A percentile compares a stretch with the other conserved stretches of the same genome.
Conservation (phyloP, 2,113 vertebrate species). For the Brachionichthys hirsutus region DNA sequence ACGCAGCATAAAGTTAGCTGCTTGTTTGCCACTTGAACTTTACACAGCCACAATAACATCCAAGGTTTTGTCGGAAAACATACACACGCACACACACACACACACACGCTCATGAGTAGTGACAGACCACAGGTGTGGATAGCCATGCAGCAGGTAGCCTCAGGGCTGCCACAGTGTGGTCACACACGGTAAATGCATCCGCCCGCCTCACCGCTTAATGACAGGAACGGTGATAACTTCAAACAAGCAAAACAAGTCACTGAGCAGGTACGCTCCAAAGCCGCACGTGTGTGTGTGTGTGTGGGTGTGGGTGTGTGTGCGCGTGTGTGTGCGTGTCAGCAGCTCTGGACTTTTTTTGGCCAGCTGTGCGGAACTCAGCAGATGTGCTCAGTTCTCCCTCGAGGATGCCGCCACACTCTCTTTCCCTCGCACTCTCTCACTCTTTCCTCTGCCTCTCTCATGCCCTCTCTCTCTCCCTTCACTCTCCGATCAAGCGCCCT, state of each 20-base stretch:
- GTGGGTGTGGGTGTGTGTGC: constrained; percentile 9
- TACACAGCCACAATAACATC: constrained; percentile 11
- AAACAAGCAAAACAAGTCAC: constrained; percentile 47
- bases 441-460: constrained; percentile 23
- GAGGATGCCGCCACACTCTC: constrained; percentile 45
- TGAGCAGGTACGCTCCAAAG: constrained; percentile 55
- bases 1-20: no score
- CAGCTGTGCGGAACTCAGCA: constrained; percentile 66
- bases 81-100: no score
- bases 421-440: background rate
- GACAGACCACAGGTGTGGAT: constrained; percentile 42
- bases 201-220: constrained; percentile 38
- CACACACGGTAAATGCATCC: constrained; percentile 42
- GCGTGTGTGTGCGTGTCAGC: constrained; percentile 35
- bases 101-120: constrained; percentile 18
- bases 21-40: background rate
- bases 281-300: constrained; percentile 2
- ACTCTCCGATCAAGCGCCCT: constrained; percentile 52
- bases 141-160: constrained; percentile 32
- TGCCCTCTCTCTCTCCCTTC: constrained; percentile 22
- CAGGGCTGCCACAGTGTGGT: constrained; percentile 62
- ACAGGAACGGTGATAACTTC: constrained; percentile 50
- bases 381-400: constrained; percentile 72
- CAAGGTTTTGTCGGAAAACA: background rate
- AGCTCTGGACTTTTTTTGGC: constrained; percentile 51